Evolutionary conservation across 2,797 vertebrate species (phyloP).

Genomic region (Lepidocolaptes lacrymiger): DNA sequence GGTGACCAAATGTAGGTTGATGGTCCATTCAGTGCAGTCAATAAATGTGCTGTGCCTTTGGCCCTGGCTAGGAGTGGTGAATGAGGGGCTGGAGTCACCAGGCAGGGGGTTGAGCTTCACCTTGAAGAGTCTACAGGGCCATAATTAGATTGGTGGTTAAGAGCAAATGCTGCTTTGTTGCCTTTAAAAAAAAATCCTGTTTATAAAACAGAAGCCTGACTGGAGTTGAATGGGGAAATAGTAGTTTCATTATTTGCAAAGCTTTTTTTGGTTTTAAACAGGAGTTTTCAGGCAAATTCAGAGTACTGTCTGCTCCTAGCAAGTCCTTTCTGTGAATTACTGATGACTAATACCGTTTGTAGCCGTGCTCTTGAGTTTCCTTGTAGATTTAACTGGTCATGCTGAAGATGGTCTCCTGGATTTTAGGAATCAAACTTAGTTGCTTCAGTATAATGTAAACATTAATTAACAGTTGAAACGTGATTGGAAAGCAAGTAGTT

Average conservation of each 20-base stretch:
- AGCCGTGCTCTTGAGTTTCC: neutral
- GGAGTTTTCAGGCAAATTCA: neutral
- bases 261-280: neutral
- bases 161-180: neutral
- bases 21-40: neutral
- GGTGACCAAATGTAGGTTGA: neutral
- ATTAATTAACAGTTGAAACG: neutral
- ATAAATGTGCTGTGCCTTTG: neutral
- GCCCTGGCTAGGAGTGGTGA: neutral
- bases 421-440: neutral
- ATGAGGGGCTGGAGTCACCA: neutral
- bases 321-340: neutral
- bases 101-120: neutral
- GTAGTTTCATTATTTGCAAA: neutral
- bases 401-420: neutral
- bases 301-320: neutral
- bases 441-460: neutral
- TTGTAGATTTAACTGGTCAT: neutral
- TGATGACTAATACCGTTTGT: neutral
- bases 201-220: neutral
- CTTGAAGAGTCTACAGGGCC: neutral
- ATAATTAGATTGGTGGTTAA: neutral
- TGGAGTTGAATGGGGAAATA: neutral
- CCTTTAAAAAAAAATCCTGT: neutral
- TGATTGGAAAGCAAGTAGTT: neutral